Evolutionary conservation across 2,797 vertebrate genomes (phyloP), one percentile per base, ranked within the genome.

Genomic region (Oceanodroma leucorhoa): DNA sequence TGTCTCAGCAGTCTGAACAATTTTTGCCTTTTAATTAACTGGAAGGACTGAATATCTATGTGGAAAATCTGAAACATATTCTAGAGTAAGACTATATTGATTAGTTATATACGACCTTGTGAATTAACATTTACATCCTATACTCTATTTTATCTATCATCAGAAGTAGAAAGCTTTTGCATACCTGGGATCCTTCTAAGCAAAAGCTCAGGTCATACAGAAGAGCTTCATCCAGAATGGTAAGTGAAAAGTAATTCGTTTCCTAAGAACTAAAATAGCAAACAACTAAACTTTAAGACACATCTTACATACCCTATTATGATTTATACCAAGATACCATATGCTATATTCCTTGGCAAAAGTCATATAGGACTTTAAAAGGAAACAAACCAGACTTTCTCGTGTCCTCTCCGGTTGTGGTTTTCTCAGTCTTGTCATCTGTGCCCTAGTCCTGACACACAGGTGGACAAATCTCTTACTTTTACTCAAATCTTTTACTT

Each of bases 381-480:
- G 38, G 45, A 87, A 75, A 60, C 3, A 45, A 61, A 34, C 15
- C 19, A 70, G 27, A 48, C 6, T 58, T 6, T 72, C 17, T 51
- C 3, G 3, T 83, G 26, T 65, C 6, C 26, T 93, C 20, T 81
- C 53, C 61, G 71, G 16, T 87, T 20, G 14, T 51, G 27, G 11
- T 76, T 93, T 87, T 78, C 55, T 83, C 20, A 54, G 24, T 78
- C 71, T 80, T 90, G 58, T 65, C 61, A n/a, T 73, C 70, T 2
- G 2, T 53, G 36, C 60, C 26, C 58, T 50, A 84, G 38, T 5
- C 5, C 30, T 79, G 86, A 77, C 48, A 90, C 19, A 32, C 5
- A 61, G 43, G 30, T 76, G 92, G 78, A 95, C 50, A 93, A 87
- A 90, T 92, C 14, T 83, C 51, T 66, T 94, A 92, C 90, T 95